Percentiles rank a stretch among this genome's conserved stretches.
Conservation (phyloP, 2,888 invertebrate genomes). For the Nomada flava region DNA sequence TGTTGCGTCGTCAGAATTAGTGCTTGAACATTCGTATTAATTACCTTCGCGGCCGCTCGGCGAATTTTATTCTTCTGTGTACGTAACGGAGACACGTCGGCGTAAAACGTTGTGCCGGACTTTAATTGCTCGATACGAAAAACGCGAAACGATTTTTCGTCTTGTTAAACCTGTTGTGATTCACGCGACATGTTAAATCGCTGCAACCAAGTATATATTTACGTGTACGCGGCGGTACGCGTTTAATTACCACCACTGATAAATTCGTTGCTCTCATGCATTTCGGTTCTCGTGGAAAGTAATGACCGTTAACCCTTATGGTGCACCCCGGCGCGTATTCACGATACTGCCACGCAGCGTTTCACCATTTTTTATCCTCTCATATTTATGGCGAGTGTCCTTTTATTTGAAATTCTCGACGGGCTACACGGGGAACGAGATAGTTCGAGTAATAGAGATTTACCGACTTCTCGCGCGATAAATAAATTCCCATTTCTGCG, state of each 20-base stretch:
- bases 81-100: background rate
- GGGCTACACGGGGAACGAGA: background rate
- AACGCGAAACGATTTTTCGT: slow-evolving; percentile 39
- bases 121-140: slow-evolving; percentile 48
- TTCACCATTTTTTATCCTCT: background rate
- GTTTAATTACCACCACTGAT: slow-evolving; percentile 48
- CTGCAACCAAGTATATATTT: slow-evolving; percentile 30
- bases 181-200: slow-evolving; percentile 45
- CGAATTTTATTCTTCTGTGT: background rate
- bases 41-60: background rate
- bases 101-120: slow-evolving; percentile 19
- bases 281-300: slow-evolving; percentile 6
- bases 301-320: slow-evolving; percentile 25
- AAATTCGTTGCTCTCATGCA: slow-evolving; percentile 41
- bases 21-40: slow-evolving; percentile 21
- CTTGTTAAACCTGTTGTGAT: slow-evolving; percentile 44
- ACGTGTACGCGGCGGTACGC: background rate
- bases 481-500: background rate
- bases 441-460: slow-evolving; percentile 1
- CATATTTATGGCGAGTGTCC: background rate
- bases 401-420: background rate
- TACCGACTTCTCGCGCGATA: background rate
- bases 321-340: slow-evolving; percentile 14
- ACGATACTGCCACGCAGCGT: background rate
- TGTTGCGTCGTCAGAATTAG: background rate